Evolutionary conservation across 2,113 vertebrate species (phyloP).

Genomic region (Myxocyprinus asiaticus): DNA sequence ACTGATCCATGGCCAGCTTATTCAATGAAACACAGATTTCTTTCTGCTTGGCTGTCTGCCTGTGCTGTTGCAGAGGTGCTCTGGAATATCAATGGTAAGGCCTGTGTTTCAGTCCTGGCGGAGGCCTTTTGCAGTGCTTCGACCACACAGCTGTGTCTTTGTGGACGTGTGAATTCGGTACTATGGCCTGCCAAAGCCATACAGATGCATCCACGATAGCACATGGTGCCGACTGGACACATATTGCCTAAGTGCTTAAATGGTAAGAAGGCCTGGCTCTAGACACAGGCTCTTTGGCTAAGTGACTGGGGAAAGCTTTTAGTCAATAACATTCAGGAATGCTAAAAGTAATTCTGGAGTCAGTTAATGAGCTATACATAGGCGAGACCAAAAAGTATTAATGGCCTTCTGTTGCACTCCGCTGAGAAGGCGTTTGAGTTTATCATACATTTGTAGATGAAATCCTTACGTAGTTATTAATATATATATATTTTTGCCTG

Average conservation of each 20-base stretch:
- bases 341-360: background rate
- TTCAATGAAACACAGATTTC: slow-evolving; percentile 21
- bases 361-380: background rate
- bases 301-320: slow-evolving; percentile 11
- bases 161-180: slow-evolving; percentile 53
- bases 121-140: slow-evolving; percentile 47
- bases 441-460: background rate
- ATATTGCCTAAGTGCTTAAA: slow-evolving; percentile 40
- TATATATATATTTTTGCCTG: background rate
- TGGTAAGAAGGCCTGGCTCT: slow-evolving; percentile 16
- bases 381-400: background rate
- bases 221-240: slow-evolving; percentile 38
- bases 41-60: slow-evolving; percentile 25
- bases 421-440: too few relatives aligned
- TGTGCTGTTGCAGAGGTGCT: background rate
- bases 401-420: background rate
- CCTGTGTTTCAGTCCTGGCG: slow-evolving; percentile 35
- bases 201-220: slow-evolving; percentile 37
- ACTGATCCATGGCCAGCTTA: background rate
- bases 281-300: slow-evolving; percentile 35
- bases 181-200: slow-evolving; percentile 22
- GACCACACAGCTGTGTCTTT: slow-evolving; percentile 56
- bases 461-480: too few relatives aligned
- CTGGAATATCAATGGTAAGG: background rate
- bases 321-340: background rate